Evolutionary conservation across 2,797 vertebrate species (phyloP).

Genomic region (Rousettus madagascariensis): DNA sequence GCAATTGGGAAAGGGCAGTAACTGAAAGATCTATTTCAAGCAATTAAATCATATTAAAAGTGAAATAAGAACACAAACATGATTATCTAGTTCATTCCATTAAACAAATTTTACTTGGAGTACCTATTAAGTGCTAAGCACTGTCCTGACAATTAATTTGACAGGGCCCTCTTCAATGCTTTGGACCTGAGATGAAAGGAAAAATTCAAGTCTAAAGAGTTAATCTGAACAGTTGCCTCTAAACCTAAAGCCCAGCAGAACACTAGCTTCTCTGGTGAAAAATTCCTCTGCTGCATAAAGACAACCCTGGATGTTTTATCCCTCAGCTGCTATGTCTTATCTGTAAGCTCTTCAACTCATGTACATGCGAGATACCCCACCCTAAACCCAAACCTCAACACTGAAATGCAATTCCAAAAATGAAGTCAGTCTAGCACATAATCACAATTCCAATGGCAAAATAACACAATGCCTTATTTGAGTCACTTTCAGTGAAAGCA

Average conservation of each 20-base stretch:
- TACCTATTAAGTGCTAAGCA: not conserved
- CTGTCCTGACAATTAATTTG: not conserved
- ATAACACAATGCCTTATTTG: conserved; percentile 64
- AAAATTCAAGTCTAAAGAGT: conserved; percentile 11
- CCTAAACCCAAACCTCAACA: not conserved
- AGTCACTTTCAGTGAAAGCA: not conserved
- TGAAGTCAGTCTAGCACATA: not conserved
- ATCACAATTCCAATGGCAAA: conserved; percentile 28
- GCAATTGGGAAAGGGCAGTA: conserved; percentile 52
- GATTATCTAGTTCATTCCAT: conserved; percentile 5
- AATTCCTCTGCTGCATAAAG: not conserved
- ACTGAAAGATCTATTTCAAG: conserved; percentile 59
- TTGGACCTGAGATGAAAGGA: conserved; percentile 56
- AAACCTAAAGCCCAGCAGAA: not conserved
- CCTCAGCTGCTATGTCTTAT: conserved; percentile 29
- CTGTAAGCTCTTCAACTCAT: not conserved
- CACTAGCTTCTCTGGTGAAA: conserved; percentile 5
- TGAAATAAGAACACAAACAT: conserved; percentile 48
- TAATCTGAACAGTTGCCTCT: conserved; percentile 45
- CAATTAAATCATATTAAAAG: conserved; percentile 54
- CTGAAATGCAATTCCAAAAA: conserved; percentile 37
- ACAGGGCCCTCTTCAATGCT: conserved; percentile 73
- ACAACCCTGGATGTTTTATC: not conserved
- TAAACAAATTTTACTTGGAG: not conserved
- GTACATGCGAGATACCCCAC: not conserved